Evolutionary conservation across 2,888 invertebrate genomes (phyloP).

Genomic region (Acrobasis suavella): DNA sequence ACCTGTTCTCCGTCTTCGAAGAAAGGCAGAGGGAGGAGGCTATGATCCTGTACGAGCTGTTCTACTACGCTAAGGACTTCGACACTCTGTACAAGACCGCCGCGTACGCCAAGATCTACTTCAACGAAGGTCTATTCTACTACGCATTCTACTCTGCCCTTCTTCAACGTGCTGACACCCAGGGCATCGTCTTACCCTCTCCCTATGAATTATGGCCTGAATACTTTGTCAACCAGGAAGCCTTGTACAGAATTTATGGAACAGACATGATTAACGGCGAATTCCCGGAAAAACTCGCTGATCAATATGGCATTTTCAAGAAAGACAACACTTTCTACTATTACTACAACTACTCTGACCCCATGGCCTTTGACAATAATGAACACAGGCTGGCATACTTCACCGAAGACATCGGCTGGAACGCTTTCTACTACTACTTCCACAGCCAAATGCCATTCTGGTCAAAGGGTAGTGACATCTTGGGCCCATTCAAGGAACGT

Average conservation of each 20-base stretch:
- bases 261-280: constrained; percentile 66
- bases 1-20: constrained; percentile 78
- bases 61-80: constrained; percentile 84
- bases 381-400: constrained; percentile 86
- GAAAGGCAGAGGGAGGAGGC: constrained; percentile 73
- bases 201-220: constrained; percentile 87
- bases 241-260: constrained; percentile 68
- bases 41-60: constrained; percentile 78
- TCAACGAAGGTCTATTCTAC: constrained; percentile 84
- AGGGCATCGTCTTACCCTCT: constrained; percentile 83
- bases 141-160: constrained; percentile 84
- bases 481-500: constrained; percentile 73
- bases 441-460: constrained; percentile 85
- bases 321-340: constrained; percentile 67
- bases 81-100: constrained; percentile 83
- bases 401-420: constrained; percentile 87
- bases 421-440: constrained; percentile 85
- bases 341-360: constrained; percentile 83
- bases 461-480: constrained; percentile 78
- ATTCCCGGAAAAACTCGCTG: constrained; percentile 51
- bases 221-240: constrained; percentile 83
- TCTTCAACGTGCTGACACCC: constrained; percentile 82
- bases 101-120: constrained; percentile 77
- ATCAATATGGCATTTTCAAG: constrained; percentile 62
- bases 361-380: constrained; percentile 72